phyloP scores from a whole-genome alignment of 2,797 vertebrate species.

The Heliangelus exortis region DNA sequence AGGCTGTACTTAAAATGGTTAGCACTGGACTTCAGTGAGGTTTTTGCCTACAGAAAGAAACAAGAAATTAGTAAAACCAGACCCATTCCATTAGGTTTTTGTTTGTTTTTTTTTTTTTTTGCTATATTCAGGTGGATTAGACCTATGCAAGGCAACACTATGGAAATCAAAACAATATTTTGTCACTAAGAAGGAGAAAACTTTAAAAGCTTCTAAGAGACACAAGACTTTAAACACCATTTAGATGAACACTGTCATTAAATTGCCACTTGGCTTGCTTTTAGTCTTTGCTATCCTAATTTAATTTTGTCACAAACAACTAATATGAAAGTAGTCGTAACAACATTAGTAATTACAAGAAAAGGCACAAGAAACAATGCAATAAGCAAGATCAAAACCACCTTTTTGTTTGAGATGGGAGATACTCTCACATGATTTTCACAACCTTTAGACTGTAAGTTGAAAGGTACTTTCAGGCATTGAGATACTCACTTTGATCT shows the following conservation, averaged over 20 bases:
- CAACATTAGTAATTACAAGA: not conserved
- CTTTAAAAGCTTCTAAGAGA: not conserved
- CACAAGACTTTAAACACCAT: not conserved
- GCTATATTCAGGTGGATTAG: not conserved
- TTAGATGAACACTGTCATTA: not conserved
- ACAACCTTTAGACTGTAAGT: not conserved
- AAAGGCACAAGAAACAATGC: not conserved
- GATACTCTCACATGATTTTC: not conserved
- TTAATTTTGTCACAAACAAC: not conserved
- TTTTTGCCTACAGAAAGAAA: not conserved
- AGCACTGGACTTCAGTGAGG: not conserved
- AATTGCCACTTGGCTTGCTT: not conserved
- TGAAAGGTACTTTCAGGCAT: not conserved
- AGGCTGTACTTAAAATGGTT: not conserved
- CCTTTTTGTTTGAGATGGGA: not conserved
- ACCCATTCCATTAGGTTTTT: not conserved
- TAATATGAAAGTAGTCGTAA: rapidly evolving
- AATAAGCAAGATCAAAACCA: not conserved
- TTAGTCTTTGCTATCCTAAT: not conserved
- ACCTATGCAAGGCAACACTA: not conserved
- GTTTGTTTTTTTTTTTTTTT: not conserved
- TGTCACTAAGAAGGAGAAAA: not conserved
- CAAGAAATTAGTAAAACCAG: not conserved
- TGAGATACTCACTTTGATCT: not conserved
- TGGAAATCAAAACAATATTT: not conserved